A percentile compares a stretch with the other conserved stretches of the same genome.
These are phyloP conservation scores for Octomys mimax DNA, from an alignment of 2,797 vertebrate species.

Conservation along the genomic window DNA sequence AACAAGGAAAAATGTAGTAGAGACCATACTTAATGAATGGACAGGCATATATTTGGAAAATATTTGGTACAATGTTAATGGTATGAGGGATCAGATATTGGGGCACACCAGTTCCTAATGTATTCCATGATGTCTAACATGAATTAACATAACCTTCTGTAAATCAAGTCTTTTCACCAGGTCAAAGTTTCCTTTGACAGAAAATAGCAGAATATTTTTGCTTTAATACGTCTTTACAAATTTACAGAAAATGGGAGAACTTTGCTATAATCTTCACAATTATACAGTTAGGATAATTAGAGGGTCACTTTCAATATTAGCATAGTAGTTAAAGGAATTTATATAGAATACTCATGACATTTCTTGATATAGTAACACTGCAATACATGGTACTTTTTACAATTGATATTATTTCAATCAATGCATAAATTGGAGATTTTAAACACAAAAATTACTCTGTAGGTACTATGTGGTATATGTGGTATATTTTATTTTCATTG, in stretches of 20 bases:
- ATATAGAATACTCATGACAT: neutral
- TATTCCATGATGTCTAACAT: neutral
- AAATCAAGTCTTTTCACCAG: neutral
- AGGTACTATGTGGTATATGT: neutral
- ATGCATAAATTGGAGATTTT: neutral
- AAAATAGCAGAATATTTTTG: neutral
- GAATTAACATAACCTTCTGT: neutral
- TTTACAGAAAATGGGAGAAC: neutral
- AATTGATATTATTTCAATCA: neutral
- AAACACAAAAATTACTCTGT: neutral
- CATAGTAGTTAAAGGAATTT: neutral
- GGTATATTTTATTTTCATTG: neutral
- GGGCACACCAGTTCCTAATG: neutral
- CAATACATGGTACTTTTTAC: neutral
- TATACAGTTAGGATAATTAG: neutral
- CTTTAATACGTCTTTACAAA: neutral
- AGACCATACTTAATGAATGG: conserved; percentile 41
- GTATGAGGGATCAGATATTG: neutral
- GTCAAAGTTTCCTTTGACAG: neutral
- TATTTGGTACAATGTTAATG: neutral
- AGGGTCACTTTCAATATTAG: neutral
- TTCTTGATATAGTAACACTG: neutral
- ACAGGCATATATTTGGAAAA: conserved; percentile 19
- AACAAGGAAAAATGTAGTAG: conserved; percentile 67
- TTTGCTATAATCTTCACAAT: neutral